These are phyloP conservation scores for Epizoanthus stellaris DNA, from an alignment of 92 coral and sea anemone genomes.

Conservation along the genomic window DNA sequence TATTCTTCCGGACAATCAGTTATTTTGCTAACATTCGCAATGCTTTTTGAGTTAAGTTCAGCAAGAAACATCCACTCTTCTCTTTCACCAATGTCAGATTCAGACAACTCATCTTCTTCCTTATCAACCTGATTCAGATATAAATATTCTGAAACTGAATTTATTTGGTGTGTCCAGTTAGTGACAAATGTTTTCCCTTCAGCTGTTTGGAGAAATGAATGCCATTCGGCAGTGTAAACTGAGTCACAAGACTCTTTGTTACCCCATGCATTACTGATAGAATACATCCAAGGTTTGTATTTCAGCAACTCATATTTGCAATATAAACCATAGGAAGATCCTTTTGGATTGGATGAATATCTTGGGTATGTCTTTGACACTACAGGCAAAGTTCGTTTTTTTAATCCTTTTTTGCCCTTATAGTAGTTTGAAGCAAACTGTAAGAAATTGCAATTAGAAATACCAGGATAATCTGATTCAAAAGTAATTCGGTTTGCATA, in stretches of 20 bases:
- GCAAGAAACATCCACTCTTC: constrained; percentile 75
- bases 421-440: constrained; percentile 50
- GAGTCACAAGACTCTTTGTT: no score
- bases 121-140: no score
- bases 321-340: no score
- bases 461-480: constrained; percentile 42
- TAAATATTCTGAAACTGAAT: constrained; percentile 9
- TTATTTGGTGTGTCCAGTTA: constrained; percentile 53
- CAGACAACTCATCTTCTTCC: no score
- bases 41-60: constrained; percentile 42
- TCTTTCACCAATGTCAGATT: constrained; percentile 32
- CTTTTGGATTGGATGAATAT: no score
- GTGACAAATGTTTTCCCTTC: constrained; percentile 32
- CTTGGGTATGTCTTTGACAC: no score
- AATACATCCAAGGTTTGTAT: no score
- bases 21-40: neutral
- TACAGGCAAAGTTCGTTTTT: no score
- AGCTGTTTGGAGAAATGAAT: constrained; percentile 36
- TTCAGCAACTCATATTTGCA: no score
- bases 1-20: constrained; percentile 20
- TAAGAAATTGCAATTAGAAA: constrained; percentile 28
- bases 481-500: constrained; percentile 46
- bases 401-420: no score
- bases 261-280: no score
- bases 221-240: constrained; percentile 4